Conservation (phyloP, 2,888 invertebrate genomes). For the Pyrrhopygopsis socrates region DNA sequence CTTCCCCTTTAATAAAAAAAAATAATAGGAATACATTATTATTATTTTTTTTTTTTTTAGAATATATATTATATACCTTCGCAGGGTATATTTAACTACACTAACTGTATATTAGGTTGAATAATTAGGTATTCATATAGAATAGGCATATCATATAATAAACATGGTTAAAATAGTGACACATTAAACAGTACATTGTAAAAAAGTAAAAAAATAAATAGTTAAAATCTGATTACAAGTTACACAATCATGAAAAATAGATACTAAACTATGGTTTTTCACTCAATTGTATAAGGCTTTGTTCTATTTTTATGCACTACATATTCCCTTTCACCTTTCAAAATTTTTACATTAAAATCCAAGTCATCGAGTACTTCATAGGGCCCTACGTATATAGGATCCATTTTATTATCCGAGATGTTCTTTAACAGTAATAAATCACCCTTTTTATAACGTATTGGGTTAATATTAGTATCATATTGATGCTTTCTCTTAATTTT, state of each 20-base stretch:
- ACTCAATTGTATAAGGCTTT: constrained; percentile 6
- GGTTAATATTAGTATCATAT: constrained; percentile 32
- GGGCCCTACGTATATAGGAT: constrained; percentile 35
- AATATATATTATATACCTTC: too few relatives aligned
- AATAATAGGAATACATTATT: too few relatives aligned
- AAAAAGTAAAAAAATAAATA: background rate
- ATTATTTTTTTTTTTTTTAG: too few relatives aligned
- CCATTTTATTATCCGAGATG: constrained; percentile 7
- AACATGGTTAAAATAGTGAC: constrained; percentile 11
- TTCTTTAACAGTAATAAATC: constrained; percentile 44
- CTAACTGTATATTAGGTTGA: too few relatives aligned
- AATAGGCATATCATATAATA: too few relatives aligned
- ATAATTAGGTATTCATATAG: too few relatives aligned
- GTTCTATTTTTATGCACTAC: constrained; percentile 29
- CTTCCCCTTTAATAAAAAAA: too few relatives aligned
- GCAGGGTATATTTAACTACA: too few relatives aligned
- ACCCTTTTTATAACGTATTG: constrained; percentile 36
- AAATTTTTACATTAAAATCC: constrained; percentile 42
- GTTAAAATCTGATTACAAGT: constrained; percentile 8
- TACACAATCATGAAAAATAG: constrained; percentile 2
- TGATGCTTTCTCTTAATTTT: constrained; percentile 37
- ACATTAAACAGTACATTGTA: background rate
- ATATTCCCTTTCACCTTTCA: background rate
- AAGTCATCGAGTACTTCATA: constrained; percentile 34
- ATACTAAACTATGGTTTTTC: background rate